Conservation (phyloP, 2,797 vertebrate species). For the Manis crassicaudata region DNA sequence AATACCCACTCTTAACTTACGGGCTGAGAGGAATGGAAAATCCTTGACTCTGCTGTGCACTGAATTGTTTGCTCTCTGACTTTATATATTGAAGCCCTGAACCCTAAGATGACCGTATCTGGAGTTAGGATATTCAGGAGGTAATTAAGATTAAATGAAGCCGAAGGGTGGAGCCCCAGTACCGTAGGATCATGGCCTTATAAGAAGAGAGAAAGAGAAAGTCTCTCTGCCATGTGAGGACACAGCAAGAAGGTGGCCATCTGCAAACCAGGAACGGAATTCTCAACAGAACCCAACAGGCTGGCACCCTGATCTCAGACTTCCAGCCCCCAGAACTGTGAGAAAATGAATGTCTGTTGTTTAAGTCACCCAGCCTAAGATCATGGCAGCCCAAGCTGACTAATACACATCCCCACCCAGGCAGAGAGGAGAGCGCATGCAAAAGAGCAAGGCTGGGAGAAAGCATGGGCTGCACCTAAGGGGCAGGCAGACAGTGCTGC, state of each 20-base stretch:
- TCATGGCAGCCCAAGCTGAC: neutral
- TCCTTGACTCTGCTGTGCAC: neutral
- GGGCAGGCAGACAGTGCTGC: neutral
- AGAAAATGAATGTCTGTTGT: neutral
- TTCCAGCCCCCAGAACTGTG: neutral
- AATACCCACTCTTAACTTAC: neutral
- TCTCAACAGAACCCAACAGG: neutral
- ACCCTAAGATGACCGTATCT: neutral
- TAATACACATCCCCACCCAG: neutral
- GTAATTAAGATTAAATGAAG: neutral
- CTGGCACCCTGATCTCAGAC: neutral
- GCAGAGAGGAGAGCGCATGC: neutral
- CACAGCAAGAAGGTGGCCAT: neutral
- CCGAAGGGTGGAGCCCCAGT: neutral
- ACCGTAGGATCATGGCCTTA: neutral
- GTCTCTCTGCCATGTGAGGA: neutral
- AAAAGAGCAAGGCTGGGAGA: neutral
- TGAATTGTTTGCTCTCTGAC: neutral
- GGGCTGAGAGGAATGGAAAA: neutral
- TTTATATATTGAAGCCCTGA: neutral
- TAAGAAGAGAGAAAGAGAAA: neutral
- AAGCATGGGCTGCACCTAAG: neutral
- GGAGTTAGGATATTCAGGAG: neutral
- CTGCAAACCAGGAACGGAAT: neutral
- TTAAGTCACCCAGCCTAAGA: neutral